Percentiles rank a stretch among this genome's conserved stretches.
Evolutionary conservation across 2,113 vertebrate species (phyloP).

Genomic region (Castor canadensis): DNA sequence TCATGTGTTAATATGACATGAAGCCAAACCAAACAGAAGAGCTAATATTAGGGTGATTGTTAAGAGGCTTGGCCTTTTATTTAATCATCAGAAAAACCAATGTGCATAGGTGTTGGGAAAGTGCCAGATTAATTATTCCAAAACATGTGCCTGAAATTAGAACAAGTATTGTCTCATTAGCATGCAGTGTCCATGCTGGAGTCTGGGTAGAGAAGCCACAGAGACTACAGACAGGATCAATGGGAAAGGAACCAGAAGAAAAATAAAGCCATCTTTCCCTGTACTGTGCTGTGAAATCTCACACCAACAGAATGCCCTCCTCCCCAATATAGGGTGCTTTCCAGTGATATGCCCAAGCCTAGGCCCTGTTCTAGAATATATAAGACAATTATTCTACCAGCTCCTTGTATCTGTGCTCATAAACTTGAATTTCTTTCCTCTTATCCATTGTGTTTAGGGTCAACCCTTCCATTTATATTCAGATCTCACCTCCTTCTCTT

Average conservation of each 20-base stretch:
- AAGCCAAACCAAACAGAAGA: conserved; percentile 65
- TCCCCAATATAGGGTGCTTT: background rate
- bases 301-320: background rate
- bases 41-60: conserved; percentile 62
- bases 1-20: background rate
- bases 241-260: background rate
- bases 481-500: conserved; percentile 11
- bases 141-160: conserved; percentile 62
- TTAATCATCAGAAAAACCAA: conserved; percentile 71
- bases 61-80: conserved; percentile 72
- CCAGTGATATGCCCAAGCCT: background rate
- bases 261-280: background rate
- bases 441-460: background rate
- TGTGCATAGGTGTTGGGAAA: conserved; percentile 33
- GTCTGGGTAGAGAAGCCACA: conserved; percentile 26
- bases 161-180: conserved; percentile 62
- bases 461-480: background rate
- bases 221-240: background rate
- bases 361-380: background rate
- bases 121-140: conserved; percentile 79
- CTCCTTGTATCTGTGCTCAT: background rate
- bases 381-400: background rate
- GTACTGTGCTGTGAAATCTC: background rate
- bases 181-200: background rate
- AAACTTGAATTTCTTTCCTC: conserved; percentile 15